A percentile compares a stretch with the other conserved stretches of the same genome.
These are phyloP conservation scores for Lordiphosa andalusiaca DNA, from an alignment of 2,888 invertebrate species.

Conservation along the genomic window DNA sequence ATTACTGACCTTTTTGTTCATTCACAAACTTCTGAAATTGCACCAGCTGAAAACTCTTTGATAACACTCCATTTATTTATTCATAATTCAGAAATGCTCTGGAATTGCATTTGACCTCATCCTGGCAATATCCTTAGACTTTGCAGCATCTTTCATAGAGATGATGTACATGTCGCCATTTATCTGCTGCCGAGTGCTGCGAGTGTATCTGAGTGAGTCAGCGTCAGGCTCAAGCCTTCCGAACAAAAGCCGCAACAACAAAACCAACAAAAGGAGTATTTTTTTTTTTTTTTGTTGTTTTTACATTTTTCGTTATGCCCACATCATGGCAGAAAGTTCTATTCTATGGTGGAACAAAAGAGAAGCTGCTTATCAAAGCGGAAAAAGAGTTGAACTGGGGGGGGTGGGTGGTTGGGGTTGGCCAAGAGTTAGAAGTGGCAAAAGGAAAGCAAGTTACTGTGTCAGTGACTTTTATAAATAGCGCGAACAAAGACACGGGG, in stretches of 20 bases:
- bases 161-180: constrained; percentile 49
- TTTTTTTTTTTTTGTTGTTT: constrained; percentile 4
- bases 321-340: constrained; percentile 48
- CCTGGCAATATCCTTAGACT: neutral
- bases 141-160: constrained; percentile 43
- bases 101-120: neutral
- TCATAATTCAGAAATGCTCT: neutral
- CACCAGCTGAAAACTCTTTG: too few relatives aligned
- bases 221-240: constrained; percentile 24
- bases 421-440: constrained; percentile 55
- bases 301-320: constrained; percentile 36
- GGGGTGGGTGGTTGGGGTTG: neutral
- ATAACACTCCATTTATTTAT: constrained; percentile 3
- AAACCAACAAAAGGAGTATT: constrained; percentile 58
- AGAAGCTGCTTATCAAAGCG: constrained; percentile 70
- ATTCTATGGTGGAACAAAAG: constrained; percentile 57
- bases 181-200: constrained; percentile 42
- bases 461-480: constrained; percentile 73
- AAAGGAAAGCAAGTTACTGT: constrained; percentile 66
- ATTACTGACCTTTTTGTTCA: too few relatives aligned
- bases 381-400: constrained; percentile 63
- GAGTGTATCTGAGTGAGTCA: constrained; percentile 53
- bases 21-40: too few relatives aligned
- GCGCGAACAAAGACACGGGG: constrained; percentile 60
- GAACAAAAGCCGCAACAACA: constrained; percentile 58